These are phyloP conservation scores for Cynocephalus volans DNA, from an alignment of 2,113 vertebrate species.

Conservation along the genomic window DNA sequence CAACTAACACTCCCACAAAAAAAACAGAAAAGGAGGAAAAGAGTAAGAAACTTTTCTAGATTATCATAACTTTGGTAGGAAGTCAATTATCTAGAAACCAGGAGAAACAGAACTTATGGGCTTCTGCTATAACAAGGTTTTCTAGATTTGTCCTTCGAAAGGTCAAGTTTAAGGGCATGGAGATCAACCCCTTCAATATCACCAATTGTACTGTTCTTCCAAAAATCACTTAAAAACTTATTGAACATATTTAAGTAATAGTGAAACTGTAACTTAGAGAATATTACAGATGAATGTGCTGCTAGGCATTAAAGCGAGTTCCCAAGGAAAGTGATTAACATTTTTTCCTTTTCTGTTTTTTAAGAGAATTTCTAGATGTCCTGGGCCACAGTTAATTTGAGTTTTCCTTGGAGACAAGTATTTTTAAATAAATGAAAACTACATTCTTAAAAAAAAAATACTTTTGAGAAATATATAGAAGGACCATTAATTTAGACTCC, in stretches of 20 bases:
- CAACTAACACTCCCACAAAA: background rate
- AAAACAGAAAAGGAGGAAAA: background rate
- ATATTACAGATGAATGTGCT: background rate
- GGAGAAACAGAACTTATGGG: background rate
- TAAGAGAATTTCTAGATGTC: background rate
- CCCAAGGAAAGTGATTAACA: background rate
- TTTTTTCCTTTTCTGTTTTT: background rate
- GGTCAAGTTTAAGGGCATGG: background rate
- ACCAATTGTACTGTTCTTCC: background rate
- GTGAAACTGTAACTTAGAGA: background rate
- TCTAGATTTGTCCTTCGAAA: slow-evolving; percentile 16
- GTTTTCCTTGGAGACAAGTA: background rate
- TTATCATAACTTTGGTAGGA: background rate
- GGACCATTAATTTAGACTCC: background rate
- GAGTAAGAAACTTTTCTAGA: background rate
- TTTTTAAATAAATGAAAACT: slow-evolving; percentile 55
- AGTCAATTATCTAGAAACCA: background rate
- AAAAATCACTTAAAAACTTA: background rate
- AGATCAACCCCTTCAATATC: background rate
- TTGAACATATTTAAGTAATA: background rate
- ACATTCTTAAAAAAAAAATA: background rate
- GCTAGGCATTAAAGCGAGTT: background rate
- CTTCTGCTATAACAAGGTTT: background rate
- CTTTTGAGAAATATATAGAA: background rate
- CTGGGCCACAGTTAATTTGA: background rate